These are phyloP conservation scores for Caenorhabditis remanei DNA, from an alignment of 1,140 invertebrate species.

Conservation along the genomic window DNA sequence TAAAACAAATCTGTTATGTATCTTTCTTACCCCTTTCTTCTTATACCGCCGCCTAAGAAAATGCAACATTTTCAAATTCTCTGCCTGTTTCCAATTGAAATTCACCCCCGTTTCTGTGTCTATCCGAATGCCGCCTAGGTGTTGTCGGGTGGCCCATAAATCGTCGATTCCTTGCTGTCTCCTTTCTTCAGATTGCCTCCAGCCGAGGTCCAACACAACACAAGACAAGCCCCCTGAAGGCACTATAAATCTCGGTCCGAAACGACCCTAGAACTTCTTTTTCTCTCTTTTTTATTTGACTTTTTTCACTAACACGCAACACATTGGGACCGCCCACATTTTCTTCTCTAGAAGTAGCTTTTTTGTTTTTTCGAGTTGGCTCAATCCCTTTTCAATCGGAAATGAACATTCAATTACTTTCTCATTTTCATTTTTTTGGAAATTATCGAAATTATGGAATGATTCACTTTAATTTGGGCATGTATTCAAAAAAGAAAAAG, in stretches of 20 bases:
- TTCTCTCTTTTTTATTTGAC: neutral
- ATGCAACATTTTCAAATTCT: conserved; percentile 32
- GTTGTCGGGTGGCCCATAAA: conserved; percentile 52
- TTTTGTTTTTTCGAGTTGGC: no score
- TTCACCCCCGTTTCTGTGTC: neutral
- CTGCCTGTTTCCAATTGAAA: conserved; percentile 2
- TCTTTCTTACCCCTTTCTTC: conserved; percentile 5
- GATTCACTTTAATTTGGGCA: no score
- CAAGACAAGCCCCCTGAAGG: neutral
- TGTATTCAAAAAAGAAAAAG: no score
- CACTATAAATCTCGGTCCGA: conserved; percentile 51
- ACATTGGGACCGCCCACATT: neutral
- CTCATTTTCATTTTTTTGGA: neutral
- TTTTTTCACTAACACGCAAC: neutral
- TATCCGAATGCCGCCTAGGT: neutral
- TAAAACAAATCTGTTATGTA: neutral
- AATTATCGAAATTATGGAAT: no score
- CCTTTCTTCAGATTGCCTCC: conserved; percentile 60
- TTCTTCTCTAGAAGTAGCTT: neutral
- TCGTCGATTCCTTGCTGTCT: conserved; percentile 23
- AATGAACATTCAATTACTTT: no score
- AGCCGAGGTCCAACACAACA: conserved; percentile 2
- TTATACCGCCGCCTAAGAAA: conserved; percentile 27
- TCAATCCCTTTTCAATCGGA: no score
- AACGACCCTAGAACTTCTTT: conserved; percentile 24